Conservation (phyloP, 2,113 vertebrate species). For the Phrynocephalus versicolor region DNA sequence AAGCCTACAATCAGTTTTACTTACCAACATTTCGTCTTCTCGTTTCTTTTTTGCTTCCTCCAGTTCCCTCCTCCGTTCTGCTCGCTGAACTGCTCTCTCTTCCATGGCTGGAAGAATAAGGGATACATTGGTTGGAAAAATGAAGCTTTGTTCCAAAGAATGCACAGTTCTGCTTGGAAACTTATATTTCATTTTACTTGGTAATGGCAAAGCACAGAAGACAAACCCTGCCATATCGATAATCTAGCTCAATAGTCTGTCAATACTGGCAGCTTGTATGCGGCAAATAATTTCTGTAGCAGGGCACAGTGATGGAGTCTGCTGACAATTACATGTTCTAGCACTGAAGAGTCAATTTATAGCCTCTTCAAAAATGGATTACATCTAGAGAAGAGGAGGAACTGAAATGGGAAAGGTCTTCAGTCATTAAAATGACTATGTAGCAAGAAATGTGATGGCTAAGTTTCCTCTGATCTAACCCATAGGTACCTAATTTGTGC, state of each 20-base stretch:
- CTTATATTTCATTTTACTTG: background rate
- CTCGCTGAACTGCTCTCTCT: slow-evolving; percentile 82
- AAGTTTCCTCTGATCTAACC: background rate
- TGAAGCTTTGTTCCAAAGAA: background rate
- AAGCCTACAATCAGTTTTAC: slow-evolving; percentile 48
- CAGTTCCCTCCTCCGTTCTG: slow-evolving; percentile 80
- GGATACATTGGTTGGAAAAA: slow-evolving; percentile 12
- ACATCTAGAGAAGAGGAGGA: background rate
- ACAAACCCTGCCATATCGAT: background rate
- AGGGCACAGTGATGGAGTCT: background rate
- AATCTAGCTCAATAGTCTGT: background rate
- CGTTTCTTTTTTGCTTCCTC: slow-evolving; percentile 83
- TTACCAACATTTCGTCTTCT: slow-evolving; percentile 86
- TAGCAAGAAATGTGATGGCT: background rate
- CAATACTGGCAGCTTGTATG: background rate
- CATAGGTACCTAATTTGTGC: background rate
- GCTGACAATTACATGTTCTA: background rate
- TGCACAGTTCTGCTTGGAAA: background rate
- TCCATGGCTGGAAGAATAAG: slow-evolving; percentile 85
- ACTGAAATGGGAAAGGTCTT: background rate
- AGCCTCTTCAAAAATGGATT: background rate
- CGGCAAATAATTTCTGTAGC: background rate
- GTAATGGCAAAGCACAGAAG: background rate
- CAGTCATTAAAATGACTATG: background rate
- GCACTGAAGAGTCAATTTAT: background rate